Evolutionary conservation across 2,888 invertebrate genomes (phyloP), one percentile per base, ranked within the genome.

Genomic region (Epistrophella euchroma): DNA sequence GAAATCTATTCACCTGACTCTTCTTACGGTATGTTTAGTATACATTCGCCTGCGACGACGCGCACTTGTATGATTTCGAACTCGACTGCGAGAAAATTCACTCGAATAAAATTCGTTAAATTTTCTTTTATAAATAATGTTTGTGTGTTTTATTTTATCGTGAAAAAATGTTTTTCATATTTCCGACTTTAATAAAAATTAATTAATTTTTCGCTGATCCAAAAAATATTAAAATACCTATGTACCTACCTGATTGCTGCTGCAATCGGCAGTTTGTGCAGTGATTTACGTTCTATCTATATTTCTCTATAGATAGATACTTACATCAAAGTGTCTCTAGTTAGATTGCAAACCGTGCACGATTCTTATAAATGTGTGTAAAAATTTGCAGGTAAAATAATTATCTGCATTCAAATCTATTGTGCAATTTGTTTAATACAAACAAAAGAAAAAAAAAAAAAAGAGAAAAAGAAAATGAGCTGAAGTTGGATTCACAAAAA

Each of bases 61-160:
- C 75, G 68, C 81, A 85, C 68, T 70, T 85, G 85, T 85, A 35
- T 64, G 50, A 73, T 62, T 73, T 68, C 81, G 85, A 85, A 73
- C 56, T 62, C 85, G 81, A 85, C 81, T 32, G 52, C 81, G 76
- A 81, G 80, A 58, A 32, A 22, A 58, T 77, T 50, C n/a, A 47
- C 15, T 43, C 37, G 55, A 70, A 68, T 43, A 28, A 25, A 28
- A 9, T 70, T 70, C 64, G 56, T 64, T 79, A 68, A 56, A 72
- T 68, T 55, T 19, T 40, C 35, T 66, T 70, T 37, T 60, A 28
- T 6, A 13, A 50, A 50, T 50, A 45, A 50, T 50, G 32, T 37
- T 45, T 78, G 35, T 13, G 19, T 74, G 62, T 45, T 25, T 17
- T 11, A 17, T 71, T 19, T 55, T n/a, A 45, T 22, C 19, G 1